Conservation (phyloP, 2,888 invertebrate genomes). For the Osmoderma eremita region DNA sequence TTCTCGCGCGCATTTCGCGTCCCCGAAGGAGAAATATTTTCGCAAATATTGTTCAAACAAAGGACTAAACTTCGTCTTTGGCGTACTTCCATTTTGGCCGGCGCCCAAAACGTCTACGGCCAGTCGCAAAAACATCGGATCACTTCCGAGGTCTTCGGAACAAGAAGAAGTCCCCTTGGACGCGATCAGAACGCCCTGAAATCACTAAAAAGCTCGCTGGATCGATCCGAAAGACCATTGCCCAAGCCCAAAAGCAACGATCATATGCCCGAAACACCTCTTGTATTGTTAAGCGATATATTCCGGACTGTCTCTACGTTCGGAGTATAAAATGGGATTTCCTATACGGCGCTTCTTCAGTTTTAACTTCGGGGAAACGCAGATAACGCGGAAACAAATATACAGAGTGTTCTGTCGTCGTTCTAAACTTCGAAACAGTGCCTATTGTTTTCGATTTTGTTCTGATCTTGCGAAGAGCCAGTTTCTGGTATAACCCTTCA, state of each 20-base stretch:
- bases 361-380: conserved; percentile 28
- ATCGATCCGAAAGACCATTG: neutral
- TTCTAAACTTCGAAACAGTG: neutral
- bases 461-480: neutral
- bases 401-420: conserved; percentile 12
- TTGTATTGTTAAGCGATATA: neutral
- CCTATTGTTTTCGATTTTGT: conserved; percentile 17
- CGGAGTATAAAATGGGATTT: conserved; percentile 36
- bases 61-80: conserved; percentile 67
- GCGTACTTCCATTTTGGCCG: conserved; percentile 66
- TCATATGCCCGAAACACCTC: neutral
- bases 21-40: neutral
- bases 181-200: neutral
- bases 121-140: conserved; percentile 34
- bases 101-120: conserved; percentile 55
- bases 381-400: neutral
- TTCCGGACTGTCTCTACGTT: conserved; percentile 1
- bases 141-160: neutral
- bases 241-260: neutral
- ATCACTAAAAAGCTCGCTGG: neutral
- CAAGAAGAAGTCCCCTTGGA: neutral
- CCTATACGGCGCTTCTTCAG: conserved; percentile 28
- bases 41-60: conserved; percentile 49
- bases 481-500: neutral
- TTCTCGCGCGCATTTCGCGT: neutral